Evolutionary conservation across 2,888 invertebrate species (phyloP), one percentile per base, ranked within the genome.

Genomic region (Dryobotodes eremita): DNA sequence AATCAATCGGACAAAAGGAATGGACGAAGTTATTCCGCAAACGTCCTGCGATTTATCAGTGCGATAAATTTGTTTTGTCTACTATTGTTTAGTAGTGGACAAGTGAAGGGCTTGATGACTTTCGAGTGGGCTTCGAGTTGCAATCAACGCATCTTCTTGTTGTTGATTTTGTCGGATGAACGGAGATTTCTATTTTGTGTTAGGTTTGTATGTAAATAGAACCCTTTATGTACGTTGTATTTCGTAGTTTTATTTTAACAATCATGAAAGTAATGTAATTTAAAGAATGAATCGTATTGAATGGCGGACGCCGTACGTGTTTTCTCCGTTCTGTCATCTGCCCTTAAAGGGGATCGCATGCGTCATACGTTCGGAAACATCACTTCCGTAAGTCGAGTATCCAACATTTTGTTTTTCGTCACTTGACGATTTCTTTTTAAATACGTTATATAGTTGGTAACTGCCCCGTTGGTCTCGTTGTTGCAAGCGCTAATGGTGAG

Each of bases 1-100:
- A 93, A 96, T 96, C 95, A 95, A 96, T 96, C 93, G 94, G 91
- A 95, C 95, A 95, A 95, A 93, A 92, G 91, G 92, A 94, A 93
- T 90, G 92, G 91, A 87, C 92, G 87, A 92, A 95, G 93, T 94
- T 94, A 93, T 94, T 94, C 90, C 86, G 69, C 77, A 68, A 89
- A 89, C 90, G 91, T 89, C 88, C 87, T 85, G 82, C 92, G 92
- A 95, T 96, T 96, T 95, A 95, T 95, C 94, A 94, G 91, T 55
- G 50, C 68, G 82, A 88, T 88, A 84, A 86, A 86, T 89, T 86
- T 88, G 81, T 86, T 88, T 80, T 82, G 77, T 77, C 68, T 62
- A 69, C 26, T 71, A 85, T 85, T 85, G 77, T 85, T 66, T 77
- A 36, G 42, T 70, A 72, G 81, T 69, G 76, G 87, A 55, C 85